phyloP scores from a whole-genome alignment of 2,888 invertebrate genomes.

The Polyploca ridens region DNA sequence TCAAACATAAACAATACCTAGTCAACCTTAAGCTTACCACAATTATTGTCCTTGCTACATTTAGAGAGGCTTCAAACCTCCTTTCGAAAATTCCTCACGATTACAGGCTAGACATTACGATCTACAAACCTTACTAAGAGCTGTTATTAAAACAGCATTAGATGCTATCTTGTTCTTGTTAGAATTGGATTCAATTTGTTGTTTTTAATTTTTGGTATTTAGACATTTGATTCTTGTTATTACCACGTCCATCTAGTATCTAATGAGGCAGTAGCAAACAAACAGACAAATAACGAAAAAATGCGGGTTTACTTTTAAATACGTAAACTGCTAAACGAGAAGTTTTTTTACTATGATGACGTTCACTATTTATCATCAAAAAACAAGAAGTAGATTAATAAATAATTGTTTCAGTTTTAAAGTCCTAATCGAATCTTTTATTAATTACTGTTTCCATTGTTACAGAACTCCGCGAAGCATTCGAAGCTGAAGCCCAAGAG shows the following conservation, averaged over 20 bases:
- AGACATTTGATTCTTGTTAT: too few relatives aligned
- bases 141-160: not conserved
- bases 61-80: slow-evolving; percentile 48
- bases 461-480: slow-evolving; percentile 94
- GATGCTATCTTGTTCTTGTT: slow-evolving; percentile 3
- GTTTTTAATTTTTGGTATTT: not conserved
- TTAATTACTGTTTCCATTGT: slow-evolving; percentile 28
- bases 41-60: slow-evolving; percentile 60
- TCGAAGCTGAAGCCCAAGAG: slow-evolving; percentile 97
- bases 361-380: too few relatives aligned
- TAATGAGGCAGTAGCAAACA: too few relatives aligned
- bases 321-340: too few relatives aligned
- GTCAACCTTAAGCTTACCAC: not conserved
- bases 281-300: too few relatives aligned
- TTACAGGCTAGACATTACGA: slow-evolving; percentile 10
- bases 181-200: not conserved
- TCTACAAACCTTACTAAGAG: slow-evolving; percentile 10
- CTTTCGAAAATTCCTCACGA: slow-evolving; percentile 66
- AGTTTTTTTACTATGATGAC: too few relatives aligned
- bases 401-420: not conserved
- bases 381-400: too few relatives aligned
- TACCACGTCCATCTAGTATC: too few relatives aligned
- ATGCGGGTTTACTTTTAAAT: too few relatives aligned
- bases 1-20: not conserved
- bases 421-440: not conserved